Base-by-base conservation (phyloP, 2,113 vertebrate genomes). In the Amphiprion percula region DNA sequence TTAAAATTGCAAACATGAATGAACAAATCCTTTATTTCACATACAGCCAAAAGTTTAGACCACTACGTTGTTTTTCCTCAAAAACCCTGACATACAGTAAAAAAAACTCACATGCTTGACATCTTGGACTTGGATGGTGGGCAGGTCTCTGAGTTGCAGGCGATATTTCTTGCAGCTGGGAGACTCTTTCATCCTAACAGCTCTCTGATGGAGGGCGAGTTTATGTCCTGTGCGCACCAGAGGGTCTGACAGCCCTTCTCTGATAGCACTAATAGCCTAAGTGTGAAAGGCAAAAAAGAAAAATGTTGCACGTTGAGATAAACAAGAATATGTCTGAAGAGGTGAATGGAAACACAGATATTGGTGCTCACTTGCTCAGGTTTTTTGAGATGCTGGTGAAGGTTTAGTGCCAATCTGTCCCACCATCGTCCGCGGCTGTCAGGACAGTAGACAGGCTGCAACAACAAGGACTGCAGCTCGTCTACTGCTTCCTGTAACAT, bases 351-450 rank as follows among this genome's bases (percentile, higher is more conserved):
- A n/a, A 65, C 66, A 63, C 53, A 78, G 77, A 67, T 2, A 19
- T 2, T 63, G 24, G 10, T 33, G n/a, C 82, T 10, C 93, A 98
- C 97, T 92, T 94, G 92, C 71, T 96, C 92, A 0, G 88, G 90
- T 69, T 90, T 94, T 85, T 97, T 99, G 53, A 99, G 85, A 87
- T 99, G 97, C 86, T 99, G 97, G 53, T 99, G 97, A 16, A 99
- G 91, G 88, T 99, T 99, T 16, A 99, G 95, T 0, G 96, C 97
- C 33, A 99, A 93, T 5, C 98, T 94, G 75, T 99, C 98, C 98
- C 98, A 99, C 98, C 98, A 99, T 2, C 96, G 95, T 53, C 98
- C 97, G 79, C 97, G 95, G 89, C 96, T 97, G 94, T 96, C 96
- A 2, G 90, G 91, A 91, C 98, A 99, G 30, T 96, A 99, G 61